These are phyloP conservation scores for Drosophila kohkoa DNA, from an alignment of 1,140 invertebrate species.

Conservation along the genomic window DNA sequence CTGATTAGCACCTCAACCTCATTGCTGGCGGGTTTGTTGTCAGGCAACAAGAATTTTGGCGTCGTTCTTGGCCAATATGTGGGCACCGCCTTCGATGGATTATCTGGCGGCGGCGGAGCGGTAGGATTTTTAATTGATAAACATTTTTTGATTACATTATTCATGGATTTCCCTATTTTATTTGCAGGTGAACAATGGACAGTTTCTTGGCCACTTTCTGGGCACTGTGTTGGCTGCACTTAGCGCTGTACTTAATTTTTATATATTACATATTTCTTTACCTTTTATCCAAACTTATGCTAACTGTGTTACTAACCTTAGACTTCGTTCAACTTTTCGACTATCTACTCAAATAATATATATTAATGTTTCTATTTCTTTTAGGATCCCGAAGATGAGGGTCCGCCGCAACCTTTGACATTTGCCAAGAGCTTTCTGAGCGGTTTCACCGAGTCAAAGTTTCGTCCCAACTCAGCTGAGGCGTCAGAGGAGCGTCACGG, in stretches of 20 bases:
- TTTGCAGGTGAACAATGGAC: constrained; percentile 82
- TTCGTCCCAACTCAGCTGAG: constrained; percentile 50
- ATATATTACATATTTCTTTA: neutral
- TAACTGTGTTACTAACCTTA: constrained; percentile 60
- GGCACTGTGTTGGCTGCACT: constrained; percentile 79
- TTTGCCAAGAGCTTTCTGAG: constrained; percentile 74
- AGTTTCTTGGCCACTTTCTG: constrained; percentile 84
- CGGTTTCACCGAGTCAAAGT: constrained; percentile 74
- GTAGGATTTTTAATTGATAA: constrained; percentile 68
- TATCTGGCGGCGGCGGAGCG: constrained; percentile 86
- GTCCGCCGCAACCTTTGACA: constrained; percentile 69
- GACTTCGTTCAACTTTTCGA: neutral
- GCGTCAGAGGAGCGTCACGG: constrained; percentile 61
- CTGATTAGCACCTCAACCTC: constrained; percentile 81
- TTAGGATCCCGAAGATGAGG: constrained; percentile 83
- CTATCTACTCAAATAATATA: neutral
- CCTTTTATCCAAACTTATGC: neutral
- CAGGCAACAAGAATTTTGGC: constrained; percentile 85
- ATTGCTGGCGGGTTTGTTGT: constrained; percentile 78
- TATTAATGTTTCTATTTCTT: neutral
- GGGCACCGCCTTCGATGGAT: constrained; percentile 85
- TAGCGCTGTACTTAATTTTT: constrained; percentile 83
- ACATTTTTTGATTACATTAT: neutral
- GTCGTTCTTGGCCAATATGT: constrained; percentile 85
- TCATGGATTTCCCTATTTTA: neutral